These are phyloP conservation scores for Pelecanoides urinatrix DNA, from an alignment of 2,113 vertebrate species.

Conservation along the genomic window DNA sequence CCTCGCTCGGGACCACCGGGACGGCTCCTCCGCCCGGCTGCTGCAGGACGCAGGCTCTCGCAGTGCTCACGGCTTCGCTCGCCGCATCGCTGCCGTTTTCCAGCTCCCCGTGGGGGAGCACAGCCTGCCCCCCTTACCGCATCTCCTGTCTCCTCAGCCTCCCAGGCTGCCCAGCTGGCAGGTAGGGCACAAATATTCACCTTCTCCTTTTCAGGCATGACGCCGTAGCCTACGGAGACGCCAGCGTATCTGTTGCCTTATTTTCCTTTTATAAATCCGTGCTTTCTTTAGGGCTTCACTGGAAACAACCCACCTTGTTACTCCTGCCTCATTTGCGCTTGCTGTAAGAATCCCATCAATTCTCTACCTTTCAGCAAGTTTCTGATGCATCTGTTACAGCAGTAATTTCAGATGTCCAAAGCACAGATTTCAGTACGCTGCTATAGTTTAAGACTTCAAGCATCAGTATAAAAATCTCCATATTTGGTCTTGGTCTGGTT, in stretches of 20 bases:
- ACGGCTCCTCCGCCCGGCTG: not conserved
- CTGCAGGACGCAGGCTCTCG: too few relatives aligned
- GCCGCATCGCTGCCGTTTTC: fast-evolving
- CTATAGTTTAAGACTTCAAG: not conserved
- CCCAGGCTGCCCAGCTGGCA: not conserved
- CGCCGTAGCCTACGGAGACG: not conserved
- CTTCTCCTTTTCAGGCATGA: not conserved
- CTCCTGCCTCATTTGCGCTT: not conserved
- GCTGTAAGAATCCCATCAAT: not conserved
- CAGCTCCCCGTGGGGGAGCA: not conserved
- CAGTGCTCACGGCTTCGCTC: fast-evolving
- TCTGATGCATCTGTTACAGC: not conserved
- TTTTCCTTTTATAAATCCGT: not conserved
- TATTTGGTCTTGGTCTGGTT: not conserved
- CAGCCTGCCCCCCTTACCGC: not conserved
- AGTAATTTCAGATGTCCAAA: not conserved
- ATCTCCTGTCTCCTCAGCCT: not conserved
- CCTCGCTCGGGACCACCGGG: not conserved
- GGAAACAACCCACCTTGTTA: not conserved
- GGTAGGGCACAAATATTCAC: not conserved
- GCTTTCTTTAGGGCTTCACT: not conserved
- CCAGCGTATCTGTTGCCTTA: not conserved
- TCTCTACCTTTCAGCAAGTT: not conserved
- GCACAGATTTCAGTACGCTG: not conserved
- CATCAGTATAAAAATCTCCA: not conserved